Evolutionary conservation across 2,113 vertebrate species (phyloP).

Genomic region (Mormoops blainvillei): DNA sequence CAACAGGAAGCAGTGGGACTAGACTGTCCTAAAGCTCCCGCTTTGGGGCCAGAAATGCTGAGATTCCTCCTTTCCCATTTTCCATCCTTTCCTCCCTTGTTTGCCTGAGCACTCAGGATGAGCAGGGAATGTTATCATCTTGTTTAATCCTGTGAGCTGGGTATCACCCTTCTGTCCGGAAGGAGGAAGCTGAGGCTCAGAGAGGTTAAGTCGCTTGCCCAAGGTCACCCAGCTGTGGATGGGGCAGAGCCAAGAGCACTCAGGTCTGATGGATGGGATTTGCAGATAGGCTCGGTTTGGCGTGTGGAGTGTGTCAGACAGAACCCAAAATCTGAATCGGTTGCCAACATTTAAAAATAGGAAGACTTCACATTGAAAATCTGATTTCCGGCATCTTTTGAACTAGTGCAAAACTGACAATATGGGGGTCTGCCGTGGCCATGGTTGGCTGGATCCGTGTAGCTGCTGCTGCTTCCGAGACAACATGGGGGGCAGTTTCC

Average conservation of each 20-base stretch:
- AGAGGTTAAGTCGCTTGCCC: not conserved
- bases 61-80: not conserved
- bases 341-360: not conserved
- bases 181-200: not conserved
- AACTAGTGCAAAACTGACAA: not conserved
- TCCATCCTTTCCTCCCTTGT: not conserved
- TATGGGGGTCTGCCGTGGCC: not conserved
- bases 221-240: not conserved
- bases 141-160: not conserved
- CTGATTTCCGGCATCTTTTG: not conserved
- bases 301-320: not conserved
- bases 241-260: not conserved
- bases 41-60: not conserved
- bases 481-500: rapidly evolving
- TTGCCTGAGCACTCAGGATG: not conserved
- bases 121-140: not conserved
- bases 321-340: not conserved
- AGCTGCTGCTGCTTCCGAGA: not conserved
- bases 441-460: rapidly evolving
- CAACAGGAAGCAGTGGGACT: rapidly evolving
- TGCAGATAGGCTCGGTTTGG: not conserved
- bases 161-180: not conserved
- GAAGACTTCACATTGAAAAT: not conserved
- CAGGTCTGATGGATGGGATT: not conserved
- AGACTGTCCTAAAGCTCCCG: not conserved